A percentile compares a stretch with the other conserved stretches of the same genome.
These are phyloP conservation scores for Spodoptera littoralis DNA, from an alignment of 2,888 invertebrate species.

Conservation along the genomic window DNA sequence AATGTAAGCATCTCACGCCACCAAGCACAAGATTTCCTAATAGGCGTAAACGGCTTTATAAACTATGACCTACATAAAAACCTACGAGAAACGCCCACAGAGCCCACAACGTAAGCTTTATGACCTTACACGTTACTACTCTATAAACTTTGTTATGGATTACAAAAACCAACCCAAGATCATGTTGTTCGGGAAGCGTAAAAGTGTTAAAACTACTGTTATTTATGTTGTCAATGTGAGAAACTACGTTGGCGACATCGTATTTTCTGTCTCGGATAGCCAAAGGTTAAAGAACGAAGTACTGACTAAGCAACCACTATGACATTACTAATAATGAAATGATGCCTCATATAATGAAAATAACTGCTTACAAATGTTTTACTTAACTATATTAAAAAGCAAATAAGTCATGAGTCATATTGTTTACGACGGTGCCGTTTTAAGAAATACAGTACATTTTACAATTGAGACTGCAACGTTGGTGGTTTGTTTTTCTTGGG, in stretches of 20 bases:
- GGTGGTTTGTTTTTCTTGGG: slow-evolving; percentile 70
- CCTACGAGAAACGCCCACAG: slow-evolving; percentile 51
- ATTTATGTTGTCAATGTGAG: slow-evolving; percentile 9
- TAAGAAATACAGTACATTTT: slow-evolving; percentile 39
- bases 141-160: slow-evolving; percentile 34
- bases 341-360: background rate
- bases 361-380: slow-evolving; percentile 2
- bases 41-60: slow-evolving; percentile 53
- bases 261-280: background rate
- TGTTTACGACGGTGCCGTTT: slow-evolving; percentile 43
- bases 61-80: slow-evolving; percentile 65
- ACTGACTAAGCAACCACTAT: background rate
- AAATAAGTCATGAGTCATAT: slow-evolving; percentile 27
- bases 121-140: slow-evolving; percentile 54
- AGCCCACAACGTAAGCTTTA: slow-evolving; percentile 59
- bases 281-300: too few species aligned
- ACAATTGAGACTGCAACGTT: slow-evolving; percentile 66
- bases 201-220: slow-evolving; percentile 23
- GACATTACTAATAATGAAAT: slow-evolving; percentile 1
- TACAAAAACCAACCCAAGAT: slow-evolving; percentile 16
- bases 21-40: slow-evolving; percentile 36
- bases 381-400: slow-evolving; percentile 4
- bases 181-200: slow-evolving; percentile 12
- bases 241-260: slow-evolving; percentile 20
- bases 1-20: slow-evolving; percentile 6